Base-by-base conservation (phyloP, 2,113 vertebrate genomes). In the Lucifuga dentata region DNA sequence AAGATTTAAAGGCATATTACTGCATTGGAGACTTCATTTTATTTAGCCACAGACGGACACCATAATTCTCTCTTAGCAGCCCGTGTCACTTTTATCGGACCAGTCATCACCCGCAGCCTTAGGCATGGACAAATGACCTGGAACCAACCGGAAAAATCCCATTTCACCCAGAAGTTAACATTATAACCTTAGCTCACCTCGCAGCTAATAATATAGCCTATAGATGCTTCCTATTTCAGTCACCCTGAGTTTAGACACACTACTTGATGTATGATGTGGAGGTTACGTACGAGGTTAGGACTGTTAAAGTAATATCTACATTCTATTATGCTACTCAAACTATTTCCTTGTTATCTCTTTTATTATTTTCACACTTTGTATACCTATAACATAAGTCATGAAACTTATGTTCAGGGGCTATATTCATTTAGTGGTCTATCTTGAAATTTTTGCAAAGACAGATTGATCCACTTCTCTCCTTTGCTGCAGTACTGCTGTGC, bases 161-260 rank as follows among this genome's bases (percentile, higher is more conserved):
- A 76, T 82, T 79, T 76, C 43, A 46, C 64, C 59, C 52, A 50
- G 60, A 78, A 80, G 56, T 74, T 53, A 74, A 77, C 58, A 50
- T 7, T 0, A 39, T 20, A 29, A 45, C 68, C 58, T 48, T 11
- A 41, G 20, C 29, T 70, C 67, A 67, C 51, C 50, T 77, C 46
- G 1, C 7, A 2, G 57, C 56, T 64, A 67, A 61, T 50, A 44
- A 59, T 49, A 43, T 8, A 61, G 23, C 45, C 8, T 9, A 23
- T 8, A 68, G 60, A 61, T 76, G 20, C 19, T n/a, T 15, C 15
- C 57, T 5, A 11, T 56, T 76, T 49, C 32, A 60, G 29, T 43
- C 6, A 5, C 12, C 10, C 0, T 59, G 64, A 8, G 35, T 36
- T 62, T 48, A 46, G 21, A 65, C 59, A 62, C 72, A 68, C 49